Percentiles rank a stretch among this genome's conserved stretches.
Conservation (phyloP, 2,113 vertebrate genomes). For the Macroglossus sobrinus region DNA sequence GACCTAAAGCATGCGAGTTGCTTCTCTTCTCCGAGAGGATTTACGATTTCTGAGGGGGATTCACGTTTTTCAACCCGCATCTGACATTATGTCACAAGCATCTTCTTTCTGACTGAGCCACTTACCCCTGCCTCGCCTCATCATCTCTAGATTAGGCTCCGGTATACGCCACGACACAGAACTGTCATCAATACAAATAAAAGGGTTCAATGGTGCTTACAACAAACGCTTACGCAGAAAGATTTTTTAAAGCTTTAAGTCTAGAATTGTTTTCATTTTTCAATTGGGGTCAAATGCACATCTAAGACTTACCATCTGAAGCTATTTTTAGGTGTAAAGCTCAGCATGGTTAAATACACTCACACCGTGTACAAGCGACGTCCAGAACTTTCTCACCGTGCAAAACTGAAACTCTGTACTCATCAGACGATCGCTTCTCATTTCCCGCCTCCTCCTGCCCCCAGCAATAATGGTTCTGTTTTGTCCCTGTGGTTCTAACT, state of each 20-base stretch:
- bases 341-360: background rate
- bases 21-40: background rate
- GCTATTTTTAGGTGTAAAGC: background rate
- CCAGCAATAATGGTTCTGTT: background rate
- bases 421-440: background rate
- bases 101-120: background rate
- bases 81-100: background rate
- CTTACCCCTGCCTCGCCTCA: background rate
- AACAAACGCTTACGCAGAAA: background rate
- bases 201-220: background rate
- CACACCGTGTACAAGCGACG: background rate
- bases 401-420: background rate
- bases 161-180: background rate
- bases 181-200: background rate
- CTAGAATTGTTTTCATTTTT: background rate
- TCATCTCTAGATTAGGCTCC: background rate
- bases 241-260: background rate
- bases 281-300: background rate
- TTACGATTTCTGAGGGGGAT: background rate
- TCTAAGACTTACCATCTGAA: background rate
- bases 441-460: no score
- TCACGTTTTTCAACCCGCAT: background rate
- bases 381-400: background rate
- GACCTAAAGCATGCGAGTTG: background rate
- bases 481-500: background rate